Base-by-base conservation (phyloP, 1,140 invertebrate genomes). In the Sarcophaga bullata region DNA sequence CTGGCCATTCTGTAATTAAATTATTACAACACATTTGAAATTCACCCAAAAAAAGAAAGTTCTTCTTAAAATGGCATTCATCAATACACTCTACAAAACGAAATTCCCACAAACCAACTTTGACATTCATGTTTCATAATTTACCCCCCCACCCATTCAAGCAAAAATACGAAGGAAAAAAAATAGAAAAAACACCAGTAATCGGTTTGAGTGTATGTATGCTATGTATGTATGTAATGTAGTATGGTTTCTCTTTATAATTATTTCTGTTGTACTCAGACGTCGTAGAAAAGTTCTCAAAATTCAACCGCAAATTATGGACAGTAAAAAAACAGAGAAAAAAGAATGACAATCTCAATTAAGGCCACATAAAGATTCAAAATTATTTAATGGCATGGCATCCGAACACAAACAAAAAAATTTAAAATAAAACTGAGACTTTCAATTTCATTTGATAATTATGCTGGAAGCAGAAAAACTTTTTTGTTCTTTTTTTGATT, bases 371-470 rank as follows among this genome's bases (percentile, higher is more conserved):
- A 78, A 25, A 78, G 25, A 37, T 37, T 37, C 25, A 37, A 37
- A 13, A 19, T 58, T 58, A 58, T 13, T n/a, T 58, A 58, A 46
- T 76, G 46, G 73, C 73, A 46, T 76, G 46, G 73, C 73, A 76
- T 47, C 25, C 1, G 25, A 37, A 76, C 73, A 76, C 48, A 76
- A 48, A 58, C 11, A 6, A n/a, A 58, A 58, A 58, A 13, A 7
- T 58, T 58, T 58, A 15, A 37, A 13, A 58, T 58, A 19, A 19
- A 17, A 68, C n/a, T 68, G 17, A 25, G 50, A 78, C 75, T 78
- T 78, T 78, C 75, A 78, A 78, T 78, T 78, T 78, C 75, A 50
- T 78, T 78, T 48, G 48, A n/a, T 78, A 52, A 78, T 78, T 78
- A 78, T 78, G 8, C 19, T 19, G 19, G 19, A 68, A 19, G 17